Base-by-base conservation (phyloP, 1,140 invertebrate species). In the Conus betulinus region DNA sequence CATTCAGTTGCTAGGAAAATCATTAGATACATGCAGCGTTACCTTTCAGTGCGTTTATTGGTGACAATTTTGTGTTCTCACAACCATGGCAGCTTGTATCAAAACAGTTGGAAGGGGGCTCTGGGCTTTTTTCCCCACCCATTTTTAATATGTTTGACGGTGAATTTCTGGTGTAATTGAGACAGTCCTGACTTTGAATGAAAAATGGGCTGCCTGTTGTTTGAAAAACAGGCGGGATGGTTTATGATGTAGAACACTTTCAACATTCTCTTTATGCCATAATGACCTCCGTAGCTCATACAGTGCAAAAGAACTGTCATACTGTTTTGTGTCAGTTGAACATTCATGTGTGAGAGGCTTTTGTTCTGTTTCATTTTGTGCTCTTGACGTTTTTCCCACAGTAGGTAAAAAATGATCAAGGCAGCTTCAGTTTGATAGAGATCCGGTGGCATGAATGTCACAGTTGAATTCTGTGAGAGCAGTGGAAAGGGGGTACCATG, bases 21-120 rank as follows among this genome's bases (percentile, higher is more conserved):
- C 57, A 2, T 8, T 60, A 8, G 57, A 60, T 60, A 11, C 57
- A 60, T 15, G 15, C 57, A 15, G 57, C 57, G 15, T 60, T 15
- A 60, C 8, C 57, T 15, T 60, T 60, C 57, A 60, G 57, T 60
- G 57, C 8, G 57, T 60, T 60, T 60, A 60, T 60, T 60, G 67
- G 67, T n/a, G 67, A 71, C 67, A 71, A n/a, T 71, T 71, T 71
- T 71, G 67, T 71, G 67, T 71, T 71, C 67, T 71, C 67, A n/a
- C 67, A 71, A 71, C 67, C 67, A 17, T 71, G 67, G 67, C 67
- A 71, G 67, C 67, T 71, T 71, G 67, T 71, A 23, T 71, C 67
- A 71, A 23, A n/a, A 60, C 57, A n/a, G 67, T 71, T 63, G 10
- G 60, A 20, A 63, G 67, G 11, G 67, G 23, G 67, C 20, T n/a